Percentiles rank a stretch among this genome's conserved stretches.
Conservation (phyloP, 2,113 vertebrate species). For the Mormyrus lacerda region DNA sequence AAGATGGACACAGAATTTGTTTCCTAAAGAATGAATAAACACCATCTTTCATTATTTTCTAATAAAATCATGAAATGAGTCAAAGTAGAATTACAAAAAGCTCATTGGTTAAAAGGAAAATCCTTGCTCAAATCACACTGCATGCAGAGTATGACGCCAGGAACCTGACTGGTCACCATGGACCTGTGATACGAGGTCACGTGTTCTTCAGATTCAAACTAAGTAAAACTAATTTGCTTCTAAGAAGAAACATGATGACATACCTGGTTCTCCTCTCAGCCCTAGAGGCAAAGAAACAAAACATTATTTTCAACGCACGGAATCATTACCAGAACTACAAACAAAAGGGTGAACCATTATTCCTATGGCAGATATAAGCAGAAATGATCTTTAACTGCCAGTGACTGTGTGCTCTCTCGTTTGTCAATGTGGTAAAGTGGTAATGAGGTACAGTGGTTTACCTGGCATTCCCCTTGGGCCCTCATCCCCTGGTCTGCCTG, state of each 20-base stretch:
- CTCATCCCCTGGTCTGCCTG: constrained; percentile 57
- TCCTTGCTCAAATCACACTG: not conserved
- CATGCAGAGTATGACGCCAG: not conserved
- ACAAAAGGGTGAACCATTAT: not conserved
- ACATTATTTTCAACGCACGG: not conserved
- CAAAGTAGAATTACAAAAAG: not conserved
- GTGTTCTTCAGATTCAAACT: not conserved
- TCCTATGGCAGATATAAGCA: not conserved
- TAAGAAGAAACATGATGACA: constrained; percentile 18
- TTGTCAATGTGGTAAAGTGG: not conserved
- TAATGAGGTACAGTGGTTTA: constrained; percentile 34
- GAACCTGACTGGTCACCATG: not conserved
- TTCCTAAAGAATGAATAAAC: not conserved
- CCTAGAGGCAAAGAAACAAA: constrained; percentile 55
- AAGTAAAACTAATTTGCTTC: constrained; percentile 1
- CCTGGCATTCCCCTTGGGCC: constrained; percentile 67
- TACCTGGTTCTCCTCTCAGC: constrained; percentile 73
- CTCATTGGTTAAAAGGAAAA: not conserved
- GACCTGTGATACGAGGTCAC: not conserved
- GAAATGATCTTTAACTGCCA: not conserved
- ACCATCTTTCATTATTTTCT: not conserved
- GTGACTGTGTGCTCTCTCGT: not conserved
- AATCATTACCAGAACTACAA: not conserved
- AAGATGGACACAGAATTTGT: not conserved
- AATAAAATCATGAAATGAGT: not conserved